Conservation (phyloP, 2,113 vertebrate genomes). For the Tichodroma muraria region DNA sequence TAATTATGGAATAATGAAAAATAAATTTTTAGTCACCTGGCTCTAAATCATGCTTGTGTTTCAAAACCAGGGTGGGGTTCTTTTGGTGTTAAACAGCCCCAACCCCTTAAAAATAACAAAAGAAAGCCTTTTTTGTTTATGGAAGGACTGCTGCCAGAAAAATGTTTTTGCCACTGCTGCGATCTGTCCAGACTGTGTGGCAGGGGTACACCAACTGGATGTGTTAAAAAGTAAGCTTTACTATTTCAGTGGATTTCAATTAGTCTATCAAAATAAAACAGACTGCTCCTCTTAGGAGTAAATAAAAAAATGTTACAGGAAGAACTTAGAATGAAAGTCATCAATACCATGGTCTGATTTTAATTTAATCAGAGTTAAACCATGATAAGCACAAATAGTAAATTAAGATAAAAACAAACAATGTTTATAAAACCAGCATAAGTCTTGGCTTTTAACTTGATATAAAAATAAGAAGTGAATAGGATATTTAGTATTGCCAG, state of each 20-base stretch:
- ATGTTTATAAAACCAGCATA: background rate
- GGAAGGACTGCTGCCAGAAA: background rate
- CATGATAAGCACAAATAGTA: background rate
- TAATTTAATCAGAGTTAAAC: background rate
- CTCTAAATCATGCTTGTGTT: background rate
- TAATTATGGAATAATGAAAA: background rate
- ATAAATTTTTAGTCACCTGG: background rate
- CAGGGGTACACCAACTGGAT: background rate
- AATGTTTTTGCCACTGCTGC: background rate
- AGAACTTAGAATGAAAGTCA: background rate
- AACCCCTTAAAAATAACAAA: background rate
- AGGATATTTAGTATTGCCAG: background rate
- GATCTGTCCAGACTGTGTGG: background rate
- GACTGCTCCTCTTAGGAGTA: background rate
- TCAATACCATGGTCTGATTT: background rate
- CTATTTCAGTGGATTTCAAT: background rate
- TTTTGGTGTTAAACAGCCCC: background rate
- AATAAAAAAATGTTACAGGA: background rate
- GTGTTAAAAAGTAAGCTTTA: background rate
- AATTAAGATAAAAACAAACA: background rate
- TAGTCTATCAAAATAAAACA: background rate
- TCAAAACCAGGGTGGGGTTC: background rate
- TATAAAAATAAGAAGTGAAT: background rate
- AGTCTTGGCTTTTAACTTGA: background rate
- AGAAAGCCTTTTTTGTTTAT: background rate